phyloP scores from a whole-genome alignment of 2,797 vertebrate genomes.

The Remorina albescens region DNA sequence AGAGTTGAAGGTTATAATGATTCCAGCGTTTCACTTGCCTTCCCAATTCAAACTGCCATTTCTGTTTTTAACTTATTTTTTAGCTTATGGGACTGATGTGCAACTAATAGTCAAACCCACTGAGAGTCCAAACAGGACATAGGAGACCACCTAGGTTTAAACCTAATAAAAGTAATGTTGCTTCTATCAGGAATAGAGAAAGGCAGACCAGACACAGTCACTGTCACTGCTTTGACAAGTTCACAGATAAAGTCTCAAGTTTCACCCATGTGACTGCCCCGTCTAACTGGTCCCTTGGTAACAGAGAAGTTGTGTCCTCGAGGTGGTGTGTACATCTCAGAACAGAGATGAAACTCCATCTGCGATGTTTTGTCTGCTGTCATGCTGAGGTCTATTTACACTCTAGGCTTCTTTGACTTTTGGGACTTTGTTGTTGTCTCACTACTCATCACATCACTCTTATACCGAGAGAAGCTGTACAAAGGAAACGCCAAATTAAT shows the following conservation, averaged over 20 bases:
- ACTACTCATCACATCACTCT: constrained; percentile 38
- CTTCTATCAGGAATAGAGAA: constrained; percentile 8
- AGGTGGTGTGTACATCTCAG: constrained; percentile 61
- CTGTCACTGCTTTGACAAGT: constrained; percentile 58
- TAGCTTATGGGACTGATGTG: neutral
- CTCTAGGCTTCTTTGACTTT: constrained; percentile 63
- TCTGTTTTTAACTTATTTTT: neutral
- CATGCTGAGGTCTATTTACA: constrained; percentile 66
- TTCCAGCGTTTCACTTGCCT: constrained; percentile 17
- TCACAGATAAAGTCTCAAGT: constrained; percentile 62
- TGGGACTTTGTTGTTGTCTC: constrained; percentile 54
- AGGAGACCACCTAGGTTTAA: constrained; percentile 1
- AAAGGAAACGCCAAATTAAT: constrained; percentile 22
- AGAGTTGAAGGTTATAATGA: neutral
- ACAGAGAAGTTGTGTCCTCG: constrained; percentile 61
- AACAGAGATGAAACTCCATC: constrained; percentile 54
- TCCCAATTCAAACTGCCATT: neutral
- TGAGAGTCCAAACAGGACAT: too few relatives aligned
- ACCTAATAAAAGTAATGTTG: neutral
- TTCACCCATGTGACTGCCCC: constrained; percentile 52
- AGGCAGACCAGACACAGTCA: constrained; percentile 1
- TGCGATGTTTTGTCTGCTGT: constrained; percentile 67
- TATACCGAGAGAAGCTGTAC: neutral
- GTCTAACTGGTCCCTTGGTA: constrained; percentile 59
- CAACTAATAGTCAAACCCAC: too few relatives aligned